A percentile compares a stretch with the other conserved stretches of the same genome.
Conservation (phyloP, 2,797 vertebrate species). For the Cichlasoma orientale region DNA sequence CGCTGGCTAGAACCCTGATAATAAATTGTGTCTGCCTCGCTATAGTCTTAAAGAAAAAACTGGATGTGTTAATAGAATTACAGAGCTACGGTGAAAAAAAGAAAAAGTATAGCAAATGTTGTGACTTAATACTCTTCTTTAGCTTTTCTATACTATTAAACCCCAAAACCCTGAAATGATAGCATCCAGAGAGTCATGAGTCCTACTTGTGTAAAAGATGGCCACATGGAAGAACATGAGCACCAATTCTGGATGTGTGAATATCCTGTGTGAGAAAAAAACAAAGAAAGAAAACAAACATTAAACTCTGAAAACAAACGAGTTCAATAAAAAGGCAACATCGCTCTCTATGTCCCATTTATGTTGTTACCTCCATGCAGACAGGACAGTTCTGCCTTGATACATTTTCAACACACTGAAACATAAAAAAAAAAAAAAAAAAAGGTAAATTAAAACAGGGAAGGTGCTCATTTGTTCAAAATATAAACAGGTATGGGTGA, state of each 20-base stretch:
- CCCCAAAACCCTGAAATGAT: background rate
- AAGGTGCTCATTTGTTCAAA: background rate
- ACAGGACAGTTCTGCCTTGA: slow-evolving; percentile 96
- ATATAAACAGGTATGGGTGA: background rate
- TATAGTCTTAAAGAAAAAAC: background rate
- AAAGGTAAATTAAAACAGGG: background rate
- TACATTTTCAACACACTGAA: slow-evolving; percentile 95
- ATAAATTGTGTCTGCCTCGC: background rate
- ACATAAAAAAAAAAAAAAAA: slow-evolving; percentile 12
- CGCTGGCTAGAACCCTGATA: too few species aligned
- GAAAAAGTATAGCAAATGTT: too few species aligned
- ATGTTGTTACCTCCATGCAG: slow-evolving; percentile 90
- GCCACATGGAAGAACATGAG: slow-evolving; percentile 91
- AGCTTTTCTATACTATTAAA: background rate
- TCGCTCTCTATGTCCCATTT: slow-evolving; percentile 8
- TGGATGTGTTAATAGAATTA: too few species aligned
- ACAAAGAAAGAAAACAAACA: background rate
- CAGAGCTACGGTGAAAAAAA: too few species aligned
- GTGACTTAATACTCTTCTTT: too few species aligned
- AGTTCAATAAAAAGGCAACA: background rate
- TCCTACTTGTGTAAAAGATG: slow-evolving; percentile 93
- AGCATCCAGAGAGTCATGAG: background rate
- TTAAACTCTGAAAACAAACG: background rate
- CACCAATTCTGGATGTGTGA: slow-evolving; percentile 92
- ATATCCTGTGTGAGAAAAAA: slow-evolving; percentile 84